Evolutionary conservation across 2,113 vertebrate genomes (phyloP).

Genomic region (Vulpes ferrilata): DNA sequence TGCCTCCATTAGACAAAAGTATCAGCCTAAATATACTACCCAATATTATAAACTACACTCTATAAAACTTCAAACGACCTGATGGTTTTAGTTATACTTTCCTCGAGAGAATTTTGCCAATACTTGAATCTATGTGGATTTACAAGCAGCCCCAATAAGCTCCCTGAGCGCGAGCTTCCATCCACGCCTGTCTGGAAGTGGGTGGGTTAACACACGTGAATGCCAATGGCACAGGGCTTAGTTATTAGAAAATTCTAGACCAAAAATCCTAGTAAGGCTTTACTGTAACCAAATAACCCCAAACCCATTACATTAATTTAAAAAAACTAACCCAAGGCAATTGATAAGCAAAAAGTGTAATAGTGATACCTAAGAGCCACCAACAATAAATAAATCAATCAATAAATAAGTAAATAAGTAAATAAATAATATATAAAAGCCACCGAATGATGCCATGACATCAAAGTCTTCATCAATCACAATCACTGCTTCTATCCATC

Average conservation of each 20-base stretch:
- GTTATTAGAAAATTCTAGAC: background rate
- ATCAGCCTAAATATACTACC: background rate
- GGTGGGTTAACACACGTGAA: background rate
- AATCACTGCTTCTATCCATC: background rate
- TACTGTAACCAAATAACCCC: background rate
- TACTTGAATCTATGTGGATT: background rate
- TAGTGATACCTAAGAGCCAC: background rate
- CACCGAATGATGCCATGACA: background rate
- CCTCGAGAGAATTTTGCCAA: background rate
- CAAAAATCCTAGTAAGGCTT: background rate
- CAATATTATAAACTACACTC: background rate
- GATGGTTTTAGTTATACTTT: no score
- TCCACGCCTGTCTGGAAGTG: background rate
- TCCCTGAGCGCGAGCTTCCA: accelerated
- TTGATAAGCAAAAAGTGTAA: background rate
- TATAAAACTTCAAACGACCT: background rate
- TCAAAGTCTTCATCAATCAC: background rate
- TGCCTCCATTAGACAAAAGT: background rate
- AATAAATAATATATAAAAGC: background rate
- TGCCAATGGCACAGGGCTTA: background rate
- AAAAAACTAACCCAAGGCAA: background rate
- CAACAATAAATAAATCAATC: no score
- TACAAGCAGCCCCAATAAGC: no score
- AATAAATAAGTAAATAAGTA: no score
- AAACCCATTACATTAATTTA: background rate